phyloP scores from a whole-genome alignment of 2,888 invertebrate species.

The Cynaeus angustus region DNA sequence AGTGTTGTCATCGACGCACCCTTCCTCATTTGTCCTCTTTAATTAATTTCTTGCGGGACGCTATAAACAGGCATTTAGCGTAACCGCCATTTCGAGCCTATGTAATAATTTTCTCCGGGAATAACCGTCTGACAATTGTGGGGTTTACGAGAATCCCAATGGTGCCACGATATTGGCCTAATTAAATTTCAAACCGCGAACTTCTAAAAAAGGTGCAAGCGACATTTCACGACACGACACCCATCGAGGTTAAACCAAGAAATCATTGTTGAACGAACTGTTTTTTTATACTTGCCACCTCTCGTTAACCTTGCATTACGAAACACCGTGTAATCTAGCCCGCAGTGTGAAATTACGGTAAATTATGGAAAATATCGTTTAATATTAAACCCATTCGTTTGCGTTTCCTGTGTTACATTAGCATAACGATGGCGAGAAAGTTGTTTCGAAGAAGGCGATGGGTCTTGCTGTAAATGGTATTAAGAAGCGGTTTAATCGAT shows the following conservation, averaged over 20 bases:
- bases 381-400: slow-evolving; percentile 46
- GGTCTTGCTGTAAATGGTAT: slow-evolving; percentile 30
- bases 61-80: slow-evolving; percentile 22
- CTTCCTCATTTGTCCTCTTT: neutral
- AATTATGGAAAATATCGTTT: slow-evolving; percentile 49
- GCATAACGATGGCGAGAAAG: slow-evolving; percentile 49
- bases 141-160: slow-evolving; percentile 27
- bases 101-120: slow-evolving; percentile 19
- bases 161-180: slow-evolving; percentile 35
- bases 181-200: slow-evolving; percentile 34
- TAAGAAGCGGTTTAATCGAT: neutral
- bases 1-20: slow-evolving; percentile 9
- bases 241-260: slow-evolving; percentile 38
- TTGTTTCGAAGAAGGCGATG: slow-evolving; percentile 43
- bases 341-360: slow-evolving; percentile 51
- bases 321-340: slow-evolving; percentile 45
- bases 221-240: slow-evolving; percentile 42
- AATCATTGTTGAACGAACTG: slow-evolving; percentile 22
- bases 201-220: slow-evolving; percentile 24
- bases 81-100: slow-evolving; percentile 7
- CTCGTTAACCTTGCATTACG: slow-evolving; percentile 50
- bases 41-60: slow-evolving; percentile 33
- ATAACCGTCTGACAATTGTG: slow-evolving; percentile 7
- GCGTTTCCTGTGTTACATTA: slow-evolving; percentile 53
- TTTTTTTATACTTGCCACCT: slow-evolving; percentile 38